These are phyloP conservation scores for Deladenus siricidicola DNA, from an alignment of 2,888 invertebrate genomes.

Conservation along the genomic window DNA sequence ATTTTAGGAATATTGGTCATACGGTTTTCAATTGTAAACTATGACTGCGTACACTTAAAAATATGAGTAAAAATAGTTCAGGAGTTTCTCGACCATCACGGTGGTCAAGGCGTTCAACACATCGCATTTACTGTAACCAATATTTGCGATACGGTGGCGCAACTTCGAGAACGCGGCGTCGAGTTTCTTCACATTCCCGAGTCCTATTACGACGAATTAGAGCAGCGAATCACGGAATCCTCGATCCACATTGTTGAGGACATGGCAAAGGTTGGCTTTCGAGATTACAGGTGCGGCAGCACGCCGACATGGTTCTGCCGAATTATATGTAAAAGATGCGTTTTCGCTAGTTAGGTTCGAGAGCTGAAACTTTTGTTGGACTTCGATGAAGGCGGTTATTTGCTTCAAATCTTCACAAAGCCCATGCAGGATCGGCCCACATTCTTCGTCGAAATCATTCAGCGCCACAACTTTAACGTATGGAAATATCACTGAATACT, in stretches of 20 bases:
- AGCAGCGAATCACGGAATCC: constrained; percentile 68
- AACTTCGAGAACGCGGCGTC: constrained; percentile 67
- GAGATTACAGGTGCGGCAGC: constrained; percentile 11
- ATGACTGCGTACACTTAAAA: background rate
- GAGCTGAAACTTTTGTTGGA: constrained; percentile 44
- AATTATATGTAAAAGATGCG: background rate
- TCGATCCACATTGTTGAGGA: constrained; percentile 77
- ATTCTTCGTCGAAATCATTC: constrained; percentile 87
- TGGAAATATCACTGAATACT: too few relatives aligned
- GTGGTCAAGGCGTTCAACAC: constrained; percentile 86
- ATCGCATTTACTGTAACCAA: constrained; percentile 86
- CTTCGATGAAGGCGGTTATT: constrained; percentile 49
- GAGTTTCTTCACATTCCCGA: constrained; percentile 82
- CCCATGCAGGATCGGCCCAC: constrained; percentile 93
- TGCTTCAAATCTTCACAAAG: constrained; percentile 59
- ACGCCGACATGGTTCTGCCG: constrained; percentile 9
- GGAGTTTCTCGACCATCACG: constrained; percentile 94
- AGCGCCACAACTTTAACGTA: constrained; percentile 68
- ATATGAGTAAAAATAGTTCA: constrained; percentile 29
- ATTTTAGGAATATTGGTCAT: background rate
- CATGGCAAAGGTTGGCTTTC: constrained; percentile 61
- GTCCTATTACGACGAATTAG: constrained; percentile 76
- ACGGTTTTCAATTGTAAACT: background rate
- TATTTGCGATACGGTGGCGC: constrained; percentile 74
- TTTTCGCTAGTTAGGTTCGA: constrained; percentile 23